Evolutionary conservation across 2,113 vertebrate genomes (phyloP).

Genomic region (Galeopterus variegatus): DNA sequence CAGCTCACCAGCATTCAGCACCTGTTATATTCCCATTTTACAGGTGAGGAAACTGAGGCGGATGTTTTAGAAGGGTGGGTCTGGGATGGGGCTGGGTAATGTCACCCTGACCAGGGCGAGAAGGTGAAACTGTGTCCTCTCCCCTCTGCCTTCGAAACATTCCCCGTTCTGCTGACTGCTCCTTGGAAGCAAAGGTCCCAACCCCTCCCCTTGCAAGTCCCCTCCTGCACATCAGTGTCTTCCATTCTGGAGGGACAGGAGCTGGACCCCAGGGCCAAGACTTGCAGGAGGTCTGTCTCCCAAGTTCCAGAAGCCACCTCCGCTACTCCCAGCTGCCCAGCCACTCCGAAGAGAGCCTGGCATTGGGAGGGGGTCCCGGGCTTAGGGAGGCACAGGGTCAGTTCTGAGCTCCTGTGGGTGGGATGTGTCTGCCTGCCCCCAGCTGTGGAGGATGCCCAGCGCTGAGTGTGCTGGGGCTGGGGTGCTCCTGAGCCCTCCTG

Average conservation of each 20-base stretch:
- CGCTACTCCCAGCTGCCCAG: not conserved
- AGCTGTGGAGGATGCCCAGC: not conserved
- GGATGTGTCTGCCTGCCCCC: too few species aligned
- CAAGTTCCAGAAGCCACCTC: not conserved
- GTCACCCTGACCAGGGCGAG: not conserved
- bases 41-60: not conserved
- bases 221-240: not conserved
- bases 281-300: not conserved
- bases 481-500: not conserved
- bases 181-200: not conserved
- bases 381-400: not conserved
- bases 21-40: not conserved
- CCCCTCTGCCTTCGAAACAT: fast-evolving
- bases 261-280: not conserved
- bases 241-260: not conserved
- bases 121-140: too few species aligned
- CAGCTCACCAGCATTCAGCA: fast-evolving
- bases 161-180: not conserved
- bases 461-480: not conserved
- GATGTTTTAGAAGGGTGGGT: fast-evolving
- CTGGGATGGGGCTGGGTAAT: fast-evolving
- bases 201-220: too few species aligned
- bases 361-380: fast-evolving
- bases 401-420: not conserved
- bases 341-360: not conserved